A percentile compares a stretch with the other conserved stretches of the same genome.
Conservation (phyloP, 2,888 invertebrate genomes). For the Parapristionchus giblindavisi region DNA sequence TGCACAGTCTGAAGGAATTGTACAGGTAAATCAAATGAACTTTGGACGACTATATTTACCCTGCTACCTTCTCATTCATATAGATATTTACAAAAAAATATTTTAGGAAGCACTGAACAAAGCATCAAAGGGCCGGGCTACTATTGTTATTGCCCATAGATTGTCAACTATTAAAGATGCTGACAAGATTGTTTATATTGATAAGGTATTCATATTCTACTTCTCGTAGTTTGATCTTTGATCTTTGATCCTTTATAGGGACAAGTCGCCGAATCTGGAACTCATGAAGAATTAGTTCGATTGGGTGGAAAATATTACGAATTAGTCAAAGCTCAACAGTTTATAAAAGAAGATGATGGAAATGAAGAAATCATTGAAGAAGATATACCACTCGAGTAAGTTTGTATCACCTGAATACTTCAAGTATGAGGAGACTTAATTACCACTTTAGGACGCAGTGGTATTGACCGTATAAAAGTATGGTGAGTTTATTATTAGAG, state of each 20-base stretch:
- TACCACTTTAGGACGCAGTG: neutral
- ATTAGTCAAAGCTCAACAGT: slow-evolving; percentile 62
- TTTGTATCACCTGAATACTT: slow-evolving; percentile 12
- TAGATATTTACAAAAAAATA: neutral
- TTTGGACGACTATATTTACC: slow-evolving; percentile 26
- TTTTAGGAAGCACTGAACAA: slow-evolving; percentile 57
- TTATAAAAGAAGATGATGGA: slow-evolving; percentile 52
- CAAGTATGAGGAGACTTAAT: neutral
- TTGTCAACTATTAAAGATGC: slow-evolving; percentile 65
- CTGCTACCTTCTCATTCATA: neutral
- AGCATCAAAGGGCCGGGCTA: slow-evolving; percentile 56
- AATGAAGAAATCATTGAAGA: slow-evolving; percentile 44
- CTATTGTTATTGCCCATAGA: slow-evolving; percentile 66
- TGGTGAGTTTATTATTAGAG: no score
- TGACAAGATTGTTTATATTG: slow-evolving; percentile 63
- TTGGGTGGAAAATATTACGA: slow-evolving; percentile 55
- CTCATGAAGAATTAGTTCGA: slow-evolving; percentile 55
- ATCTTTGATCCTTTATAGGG: slow-evolving; percentile 3
- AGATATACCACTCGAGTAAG: slow-evolving; percentile 51
- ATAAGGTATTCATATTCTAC: slow-evolving; percentile 50
- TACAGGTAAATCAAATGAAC: slow-evolving; percentile 76
- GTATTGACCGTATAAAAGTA: no score
- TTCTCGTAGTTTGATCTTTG: neutral
- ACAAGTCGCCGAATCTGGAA: slow-evolving; percentile 41
- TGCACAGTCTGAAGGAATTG: slow-evolving; percentile 80